Percentiles rank a stretch among this genome's conserved stretches.
Conservation (phyloP, 2,888 invertebrate species). For the Metacarcinus magister region DNA sequence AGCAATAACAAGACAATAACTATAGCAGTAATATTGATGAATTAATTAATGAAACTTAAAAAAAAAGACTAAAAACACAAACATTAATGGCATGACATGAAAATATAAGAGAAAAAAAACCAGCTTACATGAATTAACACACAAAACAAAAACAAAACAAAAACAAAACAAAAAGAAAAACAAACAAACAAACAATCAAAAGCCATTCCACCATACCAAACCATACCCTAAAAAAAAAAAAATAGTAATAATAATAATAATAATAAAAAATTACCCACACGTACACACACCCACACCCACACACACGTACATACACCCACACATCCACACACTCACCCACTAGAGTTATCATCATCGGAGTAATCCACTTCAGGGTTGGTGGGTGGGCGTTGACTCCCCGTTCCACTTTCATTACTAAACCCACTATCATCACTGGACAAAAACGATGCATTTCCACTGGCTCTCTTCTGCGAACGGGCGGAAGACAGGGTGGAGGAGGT, state of each 20-base stretch:
- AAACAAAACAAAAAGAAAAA: slow-evolving; percentile 27
- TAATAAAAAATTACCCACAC: neutral
- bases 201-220: neutral
- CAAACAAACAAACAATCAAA: neutral
- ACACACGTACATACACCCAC: neutral
- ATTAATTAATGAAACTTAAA: neutral
- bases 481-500: slow-evolving; percentile 51
- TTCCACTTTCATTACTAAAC: slow-evolving; percentile 90
- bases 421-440: slow-evolving; percentile 87
- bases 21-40: neutral
- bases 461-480: slow-evolving; percentile 75
- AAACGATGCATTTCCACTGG: slow-evolving; percentile 67
- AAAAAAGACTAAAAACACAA: neutral
- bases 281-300: neutral
- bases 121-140: too few relatives aligned
- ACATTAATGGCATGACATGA: neutral
- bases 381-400: slow-evolving; percentile 87
- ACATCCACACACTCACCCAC: slow-evolving; percentile 80
- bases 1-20: neutral
- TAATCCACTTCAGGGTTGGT: slow-evolving; percentile 95
- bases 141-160: slow-evolving; percentile 18
- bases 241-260: neutral
- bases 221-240: neutral
- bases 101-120: neutral
- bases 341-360: slow-evolving; percentile 90